Percentiles rank a stretch among this genome's conserved stretches.
These are phyloP conservation scores for Pectinophora gossypiella DNA, from an alignment of 1,140 invertebrate species.

Conservation along the genomic window DNA sequence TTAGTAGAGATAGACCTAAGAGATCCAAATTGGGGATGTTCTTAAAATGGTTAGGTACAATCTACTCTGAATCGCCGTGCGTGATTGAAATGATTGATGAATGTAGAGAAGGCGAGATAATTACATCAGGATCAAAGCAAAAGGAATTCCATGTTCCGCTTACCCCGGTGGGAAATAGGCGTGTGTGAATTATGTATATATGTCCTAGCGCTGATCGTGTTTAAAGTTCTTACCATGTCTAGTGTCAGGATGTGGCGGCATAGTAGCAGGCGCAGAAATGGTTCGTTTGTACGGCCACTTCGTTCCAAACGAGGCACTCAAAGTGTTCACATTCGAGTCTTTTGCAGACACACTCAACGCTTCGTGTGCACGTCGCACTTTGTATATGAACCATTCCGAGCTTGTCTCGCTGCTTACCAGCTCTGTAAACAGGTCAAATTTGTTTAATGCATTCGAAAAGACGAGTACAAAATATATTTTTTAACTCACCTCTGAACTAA, in stretches of 20 bases:
- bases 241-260: conserved; percentile 85
- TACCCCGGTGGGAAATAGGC: too few species aligned
- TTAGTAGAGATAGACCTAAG: too few species aligned
- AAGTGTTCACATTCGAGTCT: conserved; percentile 82
- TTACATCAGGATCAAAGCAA: too few species aligned
- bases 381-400: conserved; percentile 91
- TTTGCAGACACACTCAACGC: conserved; percentile 85
- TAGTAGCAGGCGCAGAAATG: conserved; percentile 91
- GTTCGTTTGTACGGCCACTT: conserved; percentile 97
- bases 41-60: too few species aligned
- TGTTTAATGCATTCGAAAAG: background rate
- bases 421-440: conserved; percentile 77
- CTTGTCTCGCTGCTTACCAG: conserved; percentile 92
- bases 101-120: too few species aligned
- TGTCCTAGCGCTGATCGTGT: too few species aligned
- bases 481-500: background rate
- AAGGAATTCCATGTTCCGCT: too few species aligned
- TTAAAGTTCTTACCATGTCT: conserved; percentile 86
- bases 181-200: too few species aligned
- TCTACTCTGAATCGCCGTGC: too few species aligned
- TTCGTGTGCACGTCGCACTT: conserved; percentile 92
- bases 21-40: too few species aligned
- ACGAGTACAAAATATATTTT: background rate
- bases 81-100: too few species aligned
- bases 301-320: conserved; percentile 92